A percentile compares a stretch with the other conserved stretches of the same genome.
These are phyloP conservation scores for Drosophila dives DNA, from an alignment of 2,888 invertebrate genomes.

Conservation along the genomic window DNA sequence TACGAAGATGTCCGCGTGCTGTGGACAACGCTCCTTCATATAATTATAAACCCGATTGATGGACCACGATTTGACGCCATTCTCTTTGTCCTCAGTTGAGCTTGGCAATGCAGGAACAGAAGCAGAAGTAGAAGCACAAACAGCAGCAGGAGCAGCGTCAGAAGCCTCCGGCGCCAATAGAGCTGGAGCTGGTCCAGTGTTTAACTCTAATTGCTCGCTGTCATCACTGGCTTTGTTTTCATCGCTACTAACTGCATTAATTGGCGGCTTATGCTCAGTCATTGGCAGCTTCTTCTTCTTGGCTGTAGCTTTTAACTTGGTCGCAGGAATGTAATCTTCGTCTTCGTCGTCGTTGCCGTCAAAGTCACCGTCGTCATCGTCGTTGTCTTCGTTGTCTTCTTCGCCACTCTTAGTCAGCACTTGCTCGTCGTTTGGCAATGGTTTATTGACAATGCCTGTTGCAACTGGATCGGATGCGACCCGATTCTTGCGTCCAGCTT, in stretches of 20 bases:
- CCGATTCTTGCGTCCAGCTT: slow-evolving; percentile 62
- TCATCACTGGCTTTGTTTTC: too few relatives aligned
- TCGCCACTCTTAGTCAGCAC: slow-evolving; percentile 1
- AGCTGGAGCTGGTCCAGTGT: neutral
- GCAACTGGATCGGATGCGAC: slow-evolving; percentile 35
- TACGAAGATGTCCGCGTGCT: slow-evolving; percentile 92
- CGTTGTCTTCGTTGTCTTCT: neutral
- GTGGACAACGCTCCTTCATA: slow-evolving; percentile 91
- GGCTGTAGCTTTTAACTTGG: neutral
- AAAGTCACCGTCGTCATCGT: neutral
- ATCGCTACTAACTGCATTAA: neutral
- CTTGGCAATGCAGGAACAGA: fast-evolving
- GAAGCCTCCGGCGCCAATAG: neutral
- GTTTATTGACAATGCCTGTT: neutral
- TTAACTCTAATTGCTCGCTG: too few relatives aligned
- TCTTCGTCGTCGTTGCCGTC: neutral
- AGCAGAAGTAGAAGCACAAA: too few relatives aligned
- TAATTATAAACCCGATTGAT: slow-evolving; percentile 92
- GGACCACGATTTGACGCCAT: neutral
- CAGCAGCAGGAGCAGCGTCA: neutral
- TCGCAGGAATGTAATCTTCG: neutral
- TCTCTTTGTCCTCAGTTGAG: neutral
- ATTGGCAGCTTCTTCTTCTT: neutral
- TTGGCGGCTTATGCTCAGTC: neutral
- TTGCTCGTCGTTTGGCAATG: neutral